Evolutionary conservation across 1,140 invertebrate genomes (phyloP).

Genomic region (Pseudobourletiella spinata): DNA sequence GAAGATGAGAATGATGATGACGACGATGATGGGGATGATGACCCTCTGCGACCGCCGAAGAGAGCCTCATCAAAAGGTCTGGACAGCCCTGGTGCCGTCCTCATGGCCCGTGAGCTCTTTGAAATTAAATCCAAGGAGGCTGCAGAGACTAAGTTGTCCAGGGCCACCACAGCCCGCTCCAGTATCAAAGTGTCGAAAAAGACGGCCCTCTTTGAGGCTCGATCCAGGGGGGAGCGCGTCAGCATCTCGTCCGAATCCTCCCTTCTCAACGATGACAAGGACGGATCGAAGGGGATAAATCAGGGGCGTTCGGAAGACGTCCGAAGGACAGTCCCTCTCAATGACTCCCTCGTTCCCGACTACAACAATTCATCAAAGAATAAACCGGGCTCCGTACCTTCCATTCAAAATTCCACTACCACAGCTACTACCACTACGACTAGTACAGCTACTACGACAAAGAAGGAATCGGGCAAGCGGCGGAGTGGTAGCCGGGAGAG

Average conservation of each 20-base stretch:
- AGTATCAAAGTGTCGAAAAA: conserved; percentile 28
- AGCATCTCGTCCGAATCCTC: conserved; percentile 31
- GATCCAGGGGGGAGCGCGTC: conserved; percentile 24
- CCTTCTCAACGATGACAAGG: neutral
- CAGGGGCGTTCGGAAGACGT: neutral
- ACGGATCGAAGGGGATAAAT: too few species aligned
- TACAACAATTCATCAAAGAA: too few species aligned
- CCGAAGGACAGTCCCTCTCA: too few species aligned
- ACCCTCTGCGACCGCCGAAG: conserved; percentile 33
- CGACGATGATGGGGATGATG: conserved; percentile 16
- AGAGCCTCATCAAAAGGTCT: conserved; percentile 39
- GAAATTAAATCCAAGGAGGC: conserved; percentile 45
- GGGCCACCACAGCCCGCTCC: neutral
- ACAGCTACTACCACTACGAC: too few species aligned
- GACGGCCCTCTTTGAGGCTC: conserved; percentile 31
- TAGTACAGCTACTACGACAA: too few species aligned
- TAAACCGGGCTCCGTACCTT: neutral
- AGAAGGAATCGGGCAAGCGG: too few species aligned
- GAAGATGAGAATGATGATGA: neutral
- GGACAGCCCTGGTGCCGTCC: conserved; percentile 50
- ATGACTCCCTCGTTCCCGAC: too few species aligned
- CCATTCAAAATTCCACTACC: neutral
- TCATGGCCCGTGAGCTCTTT: conserved; percentile 55
- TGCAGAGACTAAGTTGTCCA: neutral
- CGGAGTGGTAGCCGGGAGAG: too few species aligned